These are phyloP conservation scores for Ficedula albicollis DNA, from an alignment of 2,797 vertebrate genomes.

Conservation along the genomic window DNA sequence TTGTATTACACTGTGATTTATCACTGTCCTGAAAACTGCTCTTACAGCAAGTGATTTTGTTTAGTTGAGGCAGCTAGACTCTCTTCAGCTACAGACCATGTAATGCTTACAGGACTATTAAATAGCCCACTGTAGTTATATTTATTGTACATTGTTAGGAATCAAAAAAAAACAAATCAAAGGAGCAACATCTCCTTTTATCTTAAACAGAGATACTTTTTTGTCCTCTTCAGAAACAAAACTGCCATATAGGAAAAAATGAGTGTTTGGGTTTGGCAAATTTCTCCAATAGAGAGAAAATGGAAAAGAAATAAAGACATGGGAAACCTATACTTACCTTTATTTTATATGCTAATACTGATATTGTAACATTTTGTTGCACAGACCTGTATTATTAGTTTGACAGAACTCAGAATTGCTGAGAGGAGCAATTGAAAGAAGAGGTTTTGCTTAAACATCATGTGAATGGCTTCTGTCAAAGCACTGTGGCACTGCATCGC, in stretches of 20 bases:
- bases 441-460: slow-evolving; percentile 1
- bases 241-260: slow-evolving; percentile 42
- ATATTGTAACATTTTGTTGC: slow-evolving; percentile 52
- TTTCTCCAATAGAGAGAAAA: slow-evolving; percentile 52
- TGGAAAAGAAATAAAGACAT: slow-evolving; percentile 68
- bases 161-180: not conserved
- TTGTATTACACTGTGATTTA: slow-evolving; percentile 72
- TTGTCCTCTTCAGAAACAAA: not conserved
- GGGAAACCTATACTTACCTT: slow-evolving; percentile 59
- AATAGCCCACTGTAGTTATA: slow-evolving; percentile 20
- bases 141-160: slow-evolving; percentile 50
- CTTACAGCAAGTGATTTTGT: slow-evolving; percentile 43
- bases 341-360: slow-evolving; percentile 67
- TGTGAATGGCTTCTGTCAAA: slow-evolving; percentile 22
- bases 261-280: slow-evolving; percentile 58
- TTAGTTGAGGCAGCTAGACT: slow-evolving; percentile 61
- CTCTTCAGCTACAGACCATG: slow-evolving; percentile 32
- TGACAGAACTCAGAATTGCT: slow-evolving; percentile 42
- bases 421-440: slow-evolving; percentile 33
- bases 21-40: slow-evolving; percentile 70
- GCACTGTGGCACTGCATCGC: not conserved
- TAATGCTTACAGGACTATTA: slow-evolving; percentile 33
- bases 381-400: slow-evolving; percentile 43
- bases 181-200: not conserved
- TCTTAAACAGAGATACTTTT: not conserved